These are phyloP conservation scores for Agriopis leucophaearia DNA, from an alignment of 2,888 invertebrate species.

Conservation along the genomic window DNA sequence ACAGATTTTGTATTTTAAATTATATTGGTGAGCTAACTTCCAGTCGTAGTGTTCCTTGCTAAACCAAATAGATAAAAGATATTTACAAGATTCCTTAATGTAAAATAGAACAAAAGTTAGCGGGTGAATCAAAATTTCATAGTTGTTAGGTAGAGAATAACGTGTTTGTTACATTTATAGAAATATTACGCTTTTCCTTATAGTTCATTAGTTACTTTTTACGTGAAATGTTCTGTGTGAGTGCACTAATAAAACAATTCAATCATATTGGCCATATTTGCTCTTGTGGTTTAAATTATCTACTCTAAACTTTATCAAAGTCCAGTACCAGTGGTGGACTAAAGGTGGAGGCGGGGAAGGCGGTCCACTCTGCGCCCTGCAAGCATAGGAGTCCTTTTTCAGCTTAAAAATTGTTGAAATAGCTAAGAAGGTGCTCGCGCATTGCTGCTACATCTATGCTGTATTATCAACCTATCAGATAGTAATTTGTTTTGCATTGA, in stretches of 20 bases:
- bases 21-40: slow-evolving; percentile 36
- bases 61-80: slow-evolving; percentile 56
- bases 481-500: no score
- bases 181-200: slow-evolving; percentile 25
- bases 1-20: slow-evolving; percentile 3
- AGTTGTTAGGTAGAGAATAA: slow-evolving; percentile 44
- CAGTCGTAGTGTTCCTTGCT: slow-evolving; percentile 57
- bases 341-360: no score
- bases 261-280: background rate
- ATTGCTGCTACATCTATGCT: no score
- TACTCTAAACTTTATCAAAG: no score
- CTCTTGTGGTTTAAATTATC: background rate
- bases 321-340: no score
- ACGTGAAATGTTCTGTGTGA: slow-evolving; percentile 2
- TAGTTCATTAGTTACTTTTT: slow-evolving; percentile 7
- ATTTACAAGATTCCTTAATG: slow-evolving; percentile 44
- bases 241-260: slow-evolving; percentile 14
- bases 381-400: no score
- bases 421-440: no score
- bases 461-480: no score
- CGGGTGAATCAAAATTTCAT: slow-evolving; percentile 52
- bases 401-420: no score
- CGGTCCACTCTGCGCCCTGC: no score
- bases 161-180: slow-evolving; percentile 29
- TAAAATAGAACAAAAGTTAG: slow-evolving; percentile 61